Conservation (phyloP, 2,888 invertebrate genomes). For the Mesodorylaimus sp. region DNA sequence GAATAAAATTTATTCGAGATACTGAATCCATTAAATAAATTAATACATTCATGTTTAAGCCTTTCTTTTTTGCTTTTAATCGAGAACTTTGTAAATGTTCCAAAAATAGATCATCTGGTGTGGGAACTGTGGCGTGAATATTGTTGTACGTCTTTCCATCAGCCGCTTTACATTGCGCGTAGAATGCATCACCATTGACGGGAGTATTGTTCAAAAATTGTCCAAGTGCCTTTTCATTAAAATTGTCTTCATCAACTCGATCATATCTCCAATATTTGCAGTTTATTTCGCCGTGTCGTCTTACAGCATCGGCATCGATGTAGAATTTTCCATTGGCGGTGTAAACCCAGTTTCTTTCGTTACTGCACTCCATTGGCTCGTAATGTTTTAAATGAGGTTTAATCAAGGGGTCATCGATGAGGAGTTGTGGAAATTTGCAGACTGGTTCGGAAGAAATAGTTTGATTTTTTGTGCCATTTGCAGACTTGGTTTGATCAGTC, state of each 20-base stretch:
- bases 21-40: slow-evolving; percentile 9
- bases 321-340: slow-evolving; percentile 2
- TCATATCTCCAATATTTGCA: slow-evolving; percentile 2
- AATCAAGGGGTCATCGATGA: slow-evolving; percentile 3
- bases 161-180: not conserved
- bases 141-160: not conserved
- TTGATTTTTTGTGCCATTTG: too few species aligned
- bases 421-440: slow-evolving; percentile 4
- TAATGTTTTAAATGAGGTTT: not conserved
- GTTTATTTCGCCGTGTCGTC: not conserved
- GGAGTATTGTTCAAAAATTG: not conserved
- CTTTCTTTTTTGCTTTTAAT: too few species aligned
- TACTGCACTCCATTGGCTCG: slow-evolving; percentile 1
- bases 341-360: slow-evolving; percentile 4
- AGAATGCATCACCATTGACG: slow-evolving; percentile 1
- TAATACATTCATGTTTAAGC: slow-evolving; percentile 3
- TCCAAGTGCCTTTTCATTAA: not conserved
- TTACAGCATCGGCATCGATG: not conserved
- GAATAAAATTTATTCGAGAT: slow-evolving; percentile 7
- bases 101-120: too few species aligned
- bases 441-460: not conserved
- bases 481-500: too few species aligned
- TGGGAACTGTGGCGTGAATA: slow-evolving; percentile 4
- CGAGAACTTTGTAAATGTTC: too few species aligned
- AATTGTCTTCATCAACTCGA: slow-evolving; percentile 3